Evolutionary conservation across 2,888 invertebrate genomes (phyloP), one percentile per base, ranked within the genome.

Genomic region (Lomographa bimaculata): DNA sequence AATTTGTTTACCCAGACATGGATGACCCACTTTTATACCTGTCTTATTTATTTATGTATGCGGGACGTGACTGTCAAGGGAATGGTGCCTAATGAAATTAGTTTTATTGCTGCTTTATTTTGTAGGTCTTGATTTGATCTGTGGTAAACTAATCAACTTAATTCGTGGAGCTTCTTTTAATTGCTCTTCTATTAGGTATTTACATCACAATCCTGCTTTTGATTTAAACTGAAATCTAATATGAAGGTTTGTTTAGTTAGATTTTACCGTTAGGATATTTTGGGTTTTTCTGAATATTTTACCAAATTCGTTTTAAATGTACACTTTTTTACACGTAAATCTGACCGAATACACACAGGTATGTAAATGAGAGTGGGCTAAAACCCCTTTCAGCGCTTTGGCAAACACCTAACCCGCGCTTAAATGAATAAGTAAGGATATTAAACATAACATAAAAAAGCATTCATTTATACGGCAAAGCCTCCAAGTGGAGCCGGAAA

Each of bases 1-100:
- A 62, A 70, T 75, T 71, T 75, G 71, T 76, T 77, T 74, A 67
- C 70, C 47, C 30, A 46, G 48, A 53, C 40, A 52, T 46, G 44
- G 49, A 46, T 61, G 68, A 60, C 68, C 62, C 51, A 66, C 40
- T 65, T 72, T 64, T 57, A 50, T 64, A 62, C 56, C 57, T 63
- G 56, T 41, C 50, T 45, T 52, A 51, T 57, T 58, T n/a, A n/a
- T n/a, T n/a, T n/a, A n/a, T n/a, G n/a, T n/a, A n/a, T n/a, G n/a
- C n/a, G n/a, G n/a, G n/a, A n/a, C 46, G 52, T 37, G 50, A 46
- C 40, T 38, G 56, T 58, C 43, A 50, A 52, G 37, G 34, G 23
- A 20, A 43, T 14, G 45, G 24, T 19, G 21, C 19, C 32, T 38
- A 33, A 45, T 40, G 24, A 40, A 38, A 34, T 41, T 39, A 32